Percentiles rank a stretch among this genome's conserved stretches.
phyloP scores from a whole-genome alignment of 2,113 vertebrate genomes.

The Oceanites oceanicus region DNA sequence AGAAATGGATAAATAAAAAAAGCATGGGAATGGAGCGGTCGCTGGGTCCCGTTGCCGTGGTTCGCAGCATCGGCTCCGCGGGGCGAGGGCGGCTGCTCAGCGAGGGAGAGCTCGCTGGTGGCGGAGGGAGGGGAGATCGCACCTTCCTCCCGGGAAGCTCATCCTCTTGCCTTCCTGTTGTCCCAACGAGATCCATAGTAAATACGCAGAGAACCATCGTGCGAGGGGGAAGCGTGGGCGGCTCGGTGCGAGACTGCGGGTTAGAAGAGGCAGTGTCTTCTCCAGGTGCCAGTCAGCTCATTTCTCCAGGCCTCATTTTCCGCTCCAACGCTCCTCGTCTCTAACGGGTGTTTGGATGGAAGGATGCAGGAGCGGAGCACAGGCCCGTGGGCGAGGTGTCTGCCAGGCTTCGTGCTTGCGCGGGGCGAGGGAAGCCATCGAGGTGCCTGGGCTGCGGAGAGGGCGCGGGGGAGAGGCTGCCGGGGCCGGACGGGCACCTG shows the following conservation, averaged over 20 bases:
- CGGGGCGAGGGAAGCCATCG: neutral
- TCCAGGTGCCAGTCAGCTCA: accelerated
- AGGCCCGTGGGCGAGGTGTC: accelerated
- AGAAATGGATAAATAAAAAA: slow-evolving; percentile 86
- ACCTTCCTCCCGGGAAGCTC: neutral
- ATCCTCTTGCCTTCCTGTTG: neutral
- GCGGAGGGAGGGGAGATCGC: neutral
- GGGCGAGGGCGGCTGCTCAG: neutral
- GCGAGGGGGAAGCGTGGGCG: neutral
- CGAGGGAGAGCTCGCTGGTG: neutral
- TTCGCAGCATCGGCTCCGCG: neutral
- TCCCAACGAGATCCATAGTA: accelerated
- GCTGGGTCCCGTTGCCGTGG: slow-evolving; percentile 63
- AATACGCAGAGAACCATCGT: accelerated
- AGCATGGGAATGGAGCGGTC: slow-evolving; percentile 85
- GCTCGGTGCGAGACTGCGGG: accelerated
- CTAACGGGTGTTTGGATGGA: accelerated
- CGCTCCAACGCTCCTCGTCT: accelerated
- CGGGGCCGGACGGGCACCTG: neutral
- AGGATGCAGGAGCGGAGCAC: accelerated
- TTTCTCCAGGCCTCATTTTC: neutral
- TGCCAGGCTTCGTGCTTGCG: neutral
- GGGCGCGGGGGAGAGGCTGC: neutral
- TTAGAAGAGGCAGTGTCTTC: accelerated
- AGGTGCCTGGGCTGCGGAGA: neutral